Conservation (phyloP, 2,113 vertebrate genomes). For the Falcunculus frontatus region DNA sequence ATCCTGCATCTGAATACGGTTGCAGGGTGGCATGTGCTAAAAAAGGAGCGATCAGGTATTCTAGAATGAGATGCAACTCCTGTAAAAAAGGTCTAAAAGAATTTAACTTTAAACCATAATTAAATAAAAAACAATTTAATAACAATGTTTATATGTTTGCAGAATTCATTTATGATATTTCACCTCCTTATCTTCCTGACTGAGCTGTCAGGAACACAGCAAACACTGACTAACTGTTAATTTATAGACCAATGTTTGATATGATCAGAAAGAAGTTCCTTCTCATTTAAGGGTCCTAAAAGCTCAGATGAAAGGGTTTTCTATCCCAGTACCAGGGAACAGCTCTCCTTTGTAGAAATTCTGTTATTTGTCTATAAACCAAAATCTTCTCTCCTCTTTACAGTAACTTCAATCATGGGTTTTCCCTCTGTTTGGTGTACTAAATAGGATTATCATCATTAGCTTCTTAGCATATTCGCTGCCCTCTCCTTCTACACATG, state of each 20-base stretch:
- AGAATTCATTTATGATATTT: not conserved
- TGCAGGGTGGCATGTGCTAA: accelerated
- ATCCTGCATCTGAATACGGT: not conserved
- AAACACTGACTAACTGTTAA: not conserved
- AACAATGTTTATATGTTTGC: not conserved
- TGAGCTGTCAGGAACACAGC: not conserved
- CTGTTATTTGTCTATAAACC: not conserved
- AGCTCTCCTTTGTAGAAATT: not conserved
- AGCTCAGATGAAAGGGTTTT: not conserved
- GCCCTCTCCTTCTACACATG: not conserved
- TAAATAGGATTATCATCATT: constrained; percentile 30
- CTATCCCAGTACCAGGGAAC: not conserved
- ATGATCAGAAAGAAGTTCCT: not conserved
- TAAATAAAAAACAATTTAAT: not conserved
- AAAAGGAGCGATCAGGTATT: not conserved
- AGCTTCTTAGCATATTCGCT: constrained; percentile 7
- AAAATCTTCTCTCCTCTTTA: not conserved
- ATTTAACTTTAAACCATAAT: not conserved
- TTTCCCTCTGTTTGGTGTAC: not conserved
- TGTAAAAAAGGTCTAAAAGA: not conserved
- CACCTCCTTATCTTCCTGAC: not conserved
- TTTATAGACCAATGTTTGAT: not conserved
- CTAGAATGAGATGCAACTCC: not conserved
- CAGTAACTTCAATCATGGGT: not conserved
- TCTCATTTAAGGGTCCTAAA: not conserved